Evolutionary conservation across 2,113 vertebrate species (phyloP).

Genomic region (Gallinago undulata): DNA sequence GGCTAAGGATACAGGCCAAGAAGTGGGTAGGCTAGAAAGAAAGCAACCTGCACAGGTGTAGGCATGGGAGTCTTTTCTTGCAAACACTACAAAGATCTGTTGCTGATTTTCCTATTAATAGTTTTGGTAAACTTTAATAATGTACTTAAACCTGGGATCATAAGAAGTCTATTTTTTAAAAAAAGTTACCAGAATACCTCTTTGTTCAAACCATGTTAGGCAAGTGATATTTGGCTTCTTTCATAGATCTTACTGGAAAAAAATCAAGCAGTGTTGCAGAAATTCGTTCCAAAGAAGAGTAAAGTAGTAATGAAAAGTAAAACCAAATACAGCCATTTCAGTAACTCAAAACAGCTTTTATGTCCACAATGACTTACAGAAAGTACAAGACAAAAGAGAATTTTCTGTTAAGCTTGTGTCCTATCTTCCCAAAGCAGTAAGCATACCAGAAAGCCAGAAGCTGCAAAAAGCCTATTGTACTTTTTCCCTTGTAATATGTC

Average conservation of each 20-base stretch:
- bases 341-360: background rate
- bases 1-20: background rate
- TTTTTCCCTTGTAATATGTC: background rate
- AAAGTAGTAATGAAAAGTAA: background rate
- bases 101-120: background rate
- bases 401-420: background rate
- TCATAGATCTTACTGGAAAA: background rate
- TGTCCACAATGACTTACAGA: background rate
- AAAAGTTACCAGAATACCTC: background rate
- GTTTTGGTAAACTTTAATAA: background rate
- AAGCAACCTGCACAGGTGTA: background rate
- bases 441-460: background rate
- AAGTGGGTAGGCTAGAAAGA: background rate
- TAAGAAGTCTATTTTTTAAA: background rate
- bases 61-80: background rate
- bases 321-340: background rate
- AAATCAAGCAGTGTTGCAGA: background rate
- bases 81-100: background rate
- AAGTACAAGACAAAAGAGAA: background rate
- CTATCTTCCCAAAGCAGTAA: background rate
- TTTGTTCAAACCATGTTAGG: background rate
- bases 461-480: background rate
- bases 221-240: background rate
- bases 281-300: background rate
- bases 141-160: background rate